Evolutionary conservation across 2,797 vertebrate species (phyloP).

Genomic region (Pelochelys cantorii): DNA sequence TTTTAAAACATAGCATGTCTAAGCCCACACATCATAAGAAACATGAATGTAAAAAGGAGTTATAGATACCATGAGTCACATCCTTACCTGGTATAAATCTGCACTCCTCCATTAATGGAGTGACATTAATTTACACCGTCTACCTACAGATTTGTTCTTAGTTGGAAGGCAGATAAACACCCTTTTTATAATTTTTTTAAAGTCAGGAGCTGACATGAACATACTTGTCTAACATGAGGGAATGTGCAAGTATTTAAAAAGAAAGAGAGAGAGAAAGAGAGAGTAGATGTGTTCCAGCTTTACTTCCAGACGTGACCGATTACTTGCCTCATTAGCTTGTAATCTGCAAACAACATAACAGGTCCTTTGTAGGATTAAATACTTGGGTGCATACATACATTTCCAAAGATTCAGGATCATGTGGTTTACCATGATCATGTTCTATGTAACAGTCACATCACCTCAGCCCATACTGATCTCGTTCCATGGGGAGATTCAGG

Average conservation of each 20-base stretch:
- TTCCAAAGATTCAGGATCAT: neutral
- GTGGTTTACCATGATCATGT: no score
- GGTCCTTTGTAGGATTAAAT: neutral
- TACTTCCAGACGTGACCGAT: neutral
- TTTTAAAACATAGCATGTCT: neutral
- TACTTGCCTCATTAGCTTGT: neutral
- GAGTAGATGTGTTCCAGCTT: neutral
- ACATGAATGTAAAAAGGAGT: rapidly evolving
- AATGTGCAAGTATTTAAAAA: neutral
- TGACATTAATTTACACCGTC: neutral
- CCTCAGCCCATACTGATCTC: neutral
- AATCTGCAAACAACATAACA: neutral
- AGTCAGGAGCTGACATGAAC: neutral
- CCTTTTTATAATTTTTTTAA: neutral
- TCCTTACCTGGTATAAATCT: neutral
- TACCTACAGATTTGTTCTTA: neutral
- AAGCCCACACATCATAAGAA: neutral
- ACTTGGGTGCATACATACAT: neutral
- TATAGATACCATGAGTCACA: neutral
- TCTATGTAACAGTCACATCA: no score
- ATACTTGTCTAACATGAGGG: no score
- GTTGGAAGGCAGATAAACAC: neutral
- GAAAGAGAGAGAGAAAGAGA: neutral
- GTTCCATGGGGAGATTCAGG: neutral
- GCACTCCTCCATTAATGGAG: neutral